Percentiles rank a stretch among this genome's conserved stretches.
phyloP scores from a whole-genome alignment of 1,140 invertebrate genomes.

The Zophobas atratus region DNA sequence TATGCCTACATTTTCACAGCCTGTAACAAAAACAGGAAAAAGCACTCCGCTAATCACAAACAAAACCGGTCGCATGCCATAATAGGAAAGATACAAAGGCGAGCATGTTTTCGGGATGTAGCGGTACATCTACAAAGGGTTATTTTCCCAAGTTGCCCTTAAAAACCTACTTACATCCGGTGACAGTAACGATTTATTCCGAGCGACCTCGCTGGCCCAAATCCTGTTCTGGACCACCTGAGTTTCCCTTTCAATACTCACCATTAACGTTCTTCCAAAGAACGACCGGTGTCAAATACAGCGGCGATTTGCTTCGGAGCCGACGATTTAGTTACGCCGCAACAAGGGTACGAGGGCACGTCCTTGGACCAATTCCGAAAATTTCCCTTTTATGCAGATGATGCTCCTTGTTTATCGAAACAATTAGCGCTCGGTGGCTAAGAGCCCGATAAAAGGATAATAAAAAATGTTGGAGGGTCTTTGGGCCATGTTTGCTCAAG shows the following conservation, averaged over 20 bases:
- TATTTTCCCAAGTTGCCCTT: constrained; percentile 5
- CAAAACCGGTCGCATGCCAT: constrained; percentile 12
- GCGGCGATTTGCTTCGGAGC: constrained; percentile 2
- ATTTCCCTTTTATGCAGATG: constrained; percentile 18
- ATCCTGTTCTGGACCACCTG: constrained; percentile 34
- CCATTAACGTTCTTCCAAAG: constrained; percentile 15
- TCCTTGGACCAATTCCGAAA: constrained; percentile 30
- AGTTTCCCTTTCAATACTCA: constrained; percentile 36
- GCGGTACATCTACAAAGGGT: constrained; percentile 25
- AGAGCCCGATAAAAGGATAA: constrained; percentile 35
- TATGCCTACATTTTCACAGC: too few species aligned
- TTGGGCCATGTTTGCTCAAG: constrained; percentile 18
- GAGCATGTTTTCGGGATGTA: constrained; percentile 5
- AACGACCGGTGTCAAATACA: constrained; percentile 10
- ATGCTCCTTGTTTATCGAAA: constrained; percentile 18
- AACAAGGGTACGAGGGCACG: not conserved
- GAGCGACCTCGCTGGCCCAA: constrained; percentile 18
- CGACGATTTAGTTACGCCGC: constrained; percentile 12
- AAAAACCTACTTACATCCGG: not conserved
- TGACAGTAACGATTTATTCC: constrained; percentile 28
- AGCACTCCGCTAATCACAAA: not conserved
- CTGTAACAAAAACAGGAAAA: too few species aligned
- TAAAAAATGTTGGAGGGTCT: constrained; percentile 29
- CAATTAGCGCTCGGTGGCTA: constrained; percentile 31
- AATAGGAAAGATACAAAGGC: not conserved